Percentiles rank a stretch among this genome's conserved stretches.
phyloP scores from a whole-genome alignment of 2,888 invertebrate genomes.

The Drosophila cognata region DNA sequence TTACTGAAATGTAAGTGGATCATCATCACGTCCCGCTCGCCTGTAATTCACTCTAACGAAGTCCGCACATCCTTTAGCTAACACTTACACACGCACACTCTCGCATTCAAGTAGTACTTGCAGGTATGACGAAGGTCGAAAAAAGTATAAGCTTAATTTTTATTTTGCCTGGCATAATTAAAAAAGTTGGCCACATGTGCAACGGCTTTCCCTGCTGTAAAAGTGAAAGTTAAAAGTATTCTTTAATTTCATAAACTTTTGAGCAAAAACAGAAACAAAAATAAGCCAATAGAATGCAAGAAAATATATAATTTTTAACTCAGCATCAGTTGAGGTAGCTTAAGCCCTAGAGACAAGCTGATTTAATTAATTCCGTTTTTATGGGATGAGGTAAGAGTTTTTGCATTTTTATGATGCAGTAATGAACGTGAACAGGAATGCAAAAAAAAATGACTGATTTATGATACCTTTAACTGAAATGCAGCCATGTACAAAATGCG shows the following conservation, averaged over 20 bases:
- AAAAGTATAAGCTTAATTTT: constrained; percentile 53
- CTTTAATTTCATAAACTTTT: constrained; percentile 34
- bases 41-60: constrained; percentile 49
- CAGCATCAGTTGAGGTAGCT: not conserved
- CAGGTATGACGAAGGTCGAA: constrained; percentile 45
- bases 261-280: constrained; percentile 11
- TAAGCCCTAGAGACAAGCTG: not conserved
- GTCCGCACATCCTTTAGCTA: constrained; percentile 23
- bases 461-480: not conserved
- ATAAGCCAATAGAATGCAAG: not conserved
- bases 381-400: not conserved
- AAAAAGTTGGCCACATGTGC: constrained; percentile 56
- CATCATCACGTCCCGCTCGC: constrained; percentile 61
- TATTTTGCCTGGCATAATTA: constrained; percentile 62
- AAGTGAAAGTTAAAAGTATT: constrained; percentile 35
- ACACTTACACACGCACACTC: constrained; percentile 19
- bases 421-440: not conserved
- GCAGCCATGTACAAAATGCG: not conserved
- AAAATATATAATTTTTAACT: not conserved
- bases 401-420: not conserved
- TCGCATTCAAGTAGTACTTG: constrained; percentile 45
- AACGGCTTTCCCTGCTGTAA: constrained; percentile 28
- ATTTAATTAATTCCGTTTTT: constrained; percentile 8
- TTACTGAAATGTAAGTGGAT: constrained; percentile 57
- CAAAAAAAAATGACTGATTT: not conserved